Percentiles rank a stretch among this genome's conserved stretches.
These are phyloP conservation scores for Macrophya annulata DNA, from an alignment of 2,888 invertebrate genomes.

Conservation along the genomic window DNA sequence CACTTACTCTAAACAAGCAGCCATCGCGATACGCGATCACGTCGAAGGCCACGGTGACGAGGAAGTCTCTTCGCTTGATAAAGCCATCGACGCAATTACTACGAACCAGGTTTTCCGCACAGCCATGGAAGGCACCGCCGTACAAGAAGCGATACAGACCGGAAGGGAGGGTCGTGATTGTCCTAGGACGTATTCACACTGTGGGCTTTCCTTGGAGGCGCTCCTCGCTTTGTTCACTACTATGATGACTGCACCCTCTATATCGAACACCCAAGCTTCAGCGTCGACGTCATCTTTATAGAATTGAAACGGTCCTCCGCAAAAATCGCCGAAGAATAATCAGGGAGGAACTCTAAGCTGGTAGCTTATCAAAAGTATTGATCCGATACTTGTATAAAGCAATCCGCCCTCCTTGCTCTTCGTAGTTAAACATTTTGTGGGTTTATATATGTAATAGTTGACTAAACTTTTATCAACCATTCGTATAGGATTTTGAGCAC, in stretches of 20 bases:
- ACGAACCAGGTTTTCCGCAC: slow-evolving; percentile 74
- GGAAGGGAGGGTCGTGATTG: slow-evolving; percentile 79
- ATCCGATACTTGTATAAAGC: neutral
- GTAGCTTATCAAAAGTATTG: neutral
- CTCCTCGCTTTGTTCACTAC: slow-evolving; percentile 73
- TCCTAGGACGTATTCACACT: slow-evolving; percentile 78
- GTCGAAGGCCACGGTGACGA: slow-evolving; percentile 65
- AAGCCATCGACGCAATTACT: slow-evolving; percentile 72
- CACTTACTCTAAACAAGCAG: slow-evolving; percentile 87
- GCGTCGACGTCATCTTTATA: neutral
- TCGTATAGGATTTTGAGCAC: slow-evolving; percentile 8
- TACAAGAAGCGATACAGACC: slow-evolving; percentile 81
- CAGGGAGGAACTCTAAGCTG: neutral
- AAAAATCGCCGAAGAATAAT: neutral
- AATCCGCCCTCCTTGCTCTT: neutral
- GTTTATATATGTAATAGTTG: neutral
- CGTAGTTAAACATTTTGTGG: slow-evolving; percentile 7
- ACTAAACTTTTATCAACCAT: neutral
- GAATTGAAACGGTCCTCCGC: neutral
- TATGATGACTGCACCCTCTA: slow-evolving; percentile 59
- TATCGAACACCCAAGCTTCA: neutral
- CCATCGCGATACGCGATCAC: slow-evolving; percentile 67
- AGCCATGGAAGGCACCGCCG: slow-evolving; percentile 81
- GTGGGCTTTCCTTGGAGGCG: slow-evolving; percentile 78
- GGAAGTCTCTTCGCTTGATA: slow-evolving; percentile 70